phyloP scores from a whole-genome alignment of 2,888 invertebrate genomes.

The Autographa pulchrina region DNA sequence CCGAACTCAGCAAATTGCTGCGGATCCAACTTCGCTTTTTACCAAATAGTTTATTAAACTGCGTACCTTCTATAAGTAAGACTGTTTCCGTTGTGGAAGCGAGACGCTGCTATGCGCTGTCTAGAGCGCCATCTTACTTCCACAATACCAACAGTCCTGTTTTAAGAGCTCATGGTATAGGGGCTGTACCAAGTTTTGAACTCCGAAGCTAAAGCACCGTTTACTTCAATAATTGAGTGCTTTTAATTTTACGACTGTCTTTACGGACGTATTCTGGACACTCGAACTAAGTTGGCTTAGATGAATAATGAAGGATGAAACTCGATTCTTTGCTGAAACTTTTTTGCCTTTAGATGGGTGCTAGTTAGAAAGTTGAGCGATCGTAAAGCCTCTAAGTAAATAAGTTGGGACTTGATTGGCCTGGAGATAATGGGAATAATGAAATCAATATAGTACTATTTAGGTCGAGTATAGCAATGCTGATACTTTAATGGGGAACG shows the following conservation, averaged over 20 bases:
- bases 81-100: too few species aligned
- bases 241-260: slow-evolving; percentile 46
- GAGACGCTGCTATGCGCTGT: too few species aligned
- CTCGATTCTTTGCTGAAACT: slow-evolving; percentile 2
- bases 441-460: too few species aligned
- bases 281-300: slow-evolving; percentile 22
- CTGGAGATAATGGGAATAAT: not conserved
- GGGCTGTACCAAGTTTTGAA: slow-evolving; percentile 19
- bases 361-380: not conserved
- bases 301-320: not conserved
- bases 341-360: not conserved
- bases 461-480: too few species aligned
- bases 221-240: slow-evolving; percentile 51
- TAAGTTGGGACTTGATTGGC: not conserved
- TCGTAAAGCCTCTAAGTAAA: not conserved
- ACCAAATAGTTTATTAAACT: slow-evolving; percentile 49
- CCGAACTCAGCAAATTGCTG: slow-evolving; percentile 30
- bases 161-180: too few species aligned
- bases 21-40: slow-evolving; percentile 46
- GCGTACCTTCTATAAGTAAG: not conserved
- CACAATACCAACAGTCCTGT: too few species aligned
- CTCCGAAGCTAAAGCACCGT: slow-evolving; percentile 31
- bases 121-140: too few species aligned
- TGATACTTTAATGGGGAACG: too few species aligned
- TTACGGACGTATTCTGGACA: slow-evolving; percentile 3